Evolutionary conservation across 2,888 invertebrate genomes (phyloP).

Genomic region (Sclerodermus sp.): DNA sequence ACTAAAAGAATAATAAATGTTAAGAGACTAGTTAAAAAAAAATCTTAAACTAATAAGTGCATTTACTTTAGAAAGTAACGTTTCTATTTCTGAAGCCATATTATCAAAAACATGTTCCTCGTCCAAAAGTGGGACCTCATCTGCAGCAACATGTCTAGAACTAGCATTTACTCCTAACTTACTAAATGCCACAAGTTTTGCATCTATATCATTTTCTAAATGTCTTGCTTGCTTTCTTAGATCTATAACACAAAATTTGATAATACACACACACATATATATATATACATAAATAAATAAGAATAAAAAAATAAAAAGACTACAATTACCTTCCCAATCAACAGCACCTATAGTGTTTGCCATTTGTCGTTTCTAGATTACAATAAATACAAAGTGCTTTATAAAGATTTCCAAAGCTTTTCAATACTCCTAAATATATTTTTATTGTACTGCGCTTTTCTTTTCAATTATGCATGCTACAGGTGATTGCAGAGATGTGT

Average conservation of each 20-base stretch:
- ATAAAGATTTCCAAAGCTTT: too few relatives aligned
- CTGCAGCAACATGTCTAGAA: slow-evolving; percentile 52
- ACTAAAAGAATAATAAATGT: slow-evolving; percentile 56
- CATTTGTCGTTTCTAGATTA: slow-evolving; percentile 30
- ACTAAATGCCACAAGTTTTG: slow-evolving; percentile 92
- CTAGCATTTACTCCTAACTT: slow-evolving; percentile 76
- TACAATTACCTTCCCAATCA: slow-evolving; percentile 47
- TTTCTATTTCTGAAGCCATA: slow-evolving; percentile 89
- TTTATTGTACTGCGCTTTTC: too few relatives aligned
- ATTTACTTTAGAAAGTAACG: slow-evolving; percentile 76
- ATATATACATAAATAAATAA: background rate
- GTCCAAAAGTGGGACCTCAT: slow-evolving; percentile 82
- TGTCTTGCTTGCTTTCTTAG: slow-evolving; percentile 89
- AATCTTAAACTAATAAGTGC: background rate
- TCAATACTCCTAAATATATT: too few relatives aligned
- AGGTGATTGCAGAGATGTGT: background rate
- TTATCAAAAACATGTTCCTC: slow-evolving; percentile 91
- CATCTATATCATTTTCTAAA: slow-evolving; percentile 94
- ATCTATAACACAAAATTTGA: slow-evolving; percentile 63
- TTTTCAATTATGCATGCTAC: too few relatives aligned
- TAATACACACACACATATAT: background rate
- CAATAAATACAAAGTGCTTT: too few relatives aligned
- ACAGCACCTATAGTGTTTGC: slow-evolving; percentile 37
- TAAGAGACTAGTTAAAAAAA: background rate
- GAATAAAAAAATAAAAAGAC: background rate